Base-by-base conservation (phyloP, 2,113 vertebrate species). In the Panurus biarmicus region DNA sequence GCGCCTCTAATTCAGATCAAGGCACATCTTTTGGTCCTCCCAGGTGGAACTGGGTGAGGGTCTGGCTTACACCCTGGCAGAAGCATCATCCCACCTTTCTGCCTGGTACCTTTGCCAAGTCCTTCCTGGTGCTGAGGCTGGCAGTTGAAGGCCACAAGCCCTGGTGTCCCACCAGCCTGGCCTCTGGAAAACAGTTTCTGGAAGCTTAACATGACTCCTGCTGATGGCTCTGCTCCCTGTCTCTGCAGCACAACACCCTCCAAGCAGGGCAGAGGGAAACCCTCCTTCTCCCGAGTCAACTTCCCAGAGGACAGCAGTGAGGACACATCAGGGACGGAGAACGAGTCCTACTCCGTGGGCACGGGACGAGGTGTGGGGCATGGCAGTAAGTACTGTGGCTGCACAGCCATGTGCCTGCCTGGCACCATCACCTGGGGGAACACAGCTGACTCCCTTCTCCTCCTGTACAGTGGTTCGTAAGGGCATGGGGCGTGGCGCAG, bases 261-360 rank as follows among this genome's bases (percentile, higher is more conserved):
- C 24, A 99, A 99, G 96, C 99, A 99, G 96, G 99, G 99, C 82
- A 97, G 99, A 85, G 99, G 99, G 53, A 99, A 99, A 93, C 97
- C 98, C 6, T 99, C 99, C 12, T 99, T 99, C 96, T 98, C 99
- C 17, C 98, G 99, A 71, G 99, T 99, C 2, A 98, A 98, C 53
- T 99, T 99, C 96, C 99, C 98, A 0, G 99, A 99, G 79, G 99
- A 99, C 97, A 99, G 99, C 97, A 99, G 99, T 1, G 99, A 99
- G 96, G 99, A 99, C 93, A 99, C 99, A 1, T 99, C 99, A 1
- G 99, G 99, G 90, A 99, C 99, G 0, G 99, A 99, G 94, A 99
- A 99, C 0, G 99, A 99, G 95, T 99, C 99, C 50, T 99, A 99
- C 97, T 99, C 99, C 1, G 98, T 99, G 50, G 98, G 99, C 93